These are phyloP conservation scores for Platichthys flesus DNA, from an alignment of 2,113 vertebrate species.

Conservation along the genomic window DNA sequence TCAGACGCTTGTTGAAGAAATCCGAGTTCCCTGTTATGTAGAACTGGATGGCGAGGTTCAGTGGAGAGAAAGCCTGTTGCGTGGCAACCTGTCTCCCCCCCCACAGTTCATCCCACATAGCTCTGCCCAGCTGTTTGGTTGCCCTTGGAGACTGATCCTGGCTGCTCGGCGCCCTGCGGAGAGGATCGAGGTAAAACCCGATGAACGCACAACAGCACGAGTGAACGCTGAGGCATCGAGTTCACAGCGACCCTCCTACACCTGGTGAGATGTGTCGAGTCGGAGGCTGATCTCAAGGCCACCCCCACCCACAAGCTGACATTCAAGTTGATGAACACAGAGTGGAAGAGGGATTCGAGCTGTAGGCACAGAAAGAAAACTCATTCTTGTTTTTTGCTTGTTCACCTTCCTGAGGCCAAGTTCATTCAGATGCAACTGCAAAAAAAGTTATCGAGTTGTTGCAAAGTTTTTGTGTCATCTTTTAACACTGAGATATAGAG, in stretches of 20 bases:
- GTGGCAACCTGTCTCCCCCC: conserved; percentile 62
- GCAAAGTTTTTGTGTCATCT: not conserved
- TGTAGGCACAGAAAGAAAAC: not conserved
- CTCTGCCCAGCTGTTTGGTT: conserved; percentile 57
- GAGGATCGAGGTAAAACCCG: conserved; percentile 11
- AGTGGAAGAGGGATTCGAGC: not conserved
- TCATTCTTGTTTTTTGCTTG: too few relatives aligned
- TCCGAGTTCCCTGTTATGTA: conserved; percentile 27
- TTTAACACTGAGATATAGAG: too few relatives aligned
- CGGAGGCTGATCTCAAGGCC: not conserved
- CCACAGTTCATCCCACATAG: conserved; percentile 23
- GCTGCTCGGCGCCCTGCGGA: conserved; percentile 18
- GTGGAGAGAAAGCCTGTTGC: conserved; percentile 48
- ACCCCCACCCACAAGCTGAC: not conserved
- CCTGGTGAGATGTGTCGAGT: not conserved
- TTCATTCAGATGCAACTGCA: not conserved
- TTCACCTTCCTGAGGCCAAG: not conserved
- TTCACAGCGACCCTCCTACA: not conserved
- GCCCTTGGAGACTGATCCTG: conserved; percentile 52
- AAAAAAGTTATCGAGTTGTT: not conserved
- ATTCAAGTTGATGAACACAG: not conserved
- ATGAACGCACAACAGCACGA: not conserved
- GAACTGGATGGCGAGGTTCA: conserved; percentile 36
- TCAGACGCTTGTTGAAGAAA: conserved; percentile 52
- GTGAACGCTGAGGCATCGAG: not conserved